Base-by-base conservation (phyloP, 2,113 vertebrate species). In the Nycticorax nycticorax region DNA sequence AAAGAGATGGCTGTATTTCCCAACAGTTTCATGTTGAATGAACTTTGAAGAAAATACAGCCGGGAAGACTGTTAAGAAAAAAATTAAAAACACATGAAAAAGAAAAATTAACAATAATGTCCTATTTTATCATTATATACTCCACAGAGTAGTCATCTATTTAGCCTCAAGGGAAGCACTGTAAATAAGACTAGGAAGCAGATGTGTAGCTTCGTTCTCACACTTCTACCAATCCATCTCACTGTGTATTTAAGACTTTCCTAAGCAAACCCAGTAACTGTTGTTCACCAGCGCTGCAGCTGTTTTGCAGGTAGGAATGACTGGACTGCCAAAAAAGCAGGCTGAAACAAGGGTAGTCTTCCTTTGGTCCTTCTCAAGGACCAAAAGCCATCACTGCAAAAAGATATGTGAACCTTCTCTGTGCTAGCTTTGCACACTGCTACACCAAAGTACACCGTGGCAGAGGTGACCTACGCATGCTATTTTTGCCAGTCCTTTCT, bases 1-100 rank as follows among this genome's bases (percentile, higher is more conserved):
- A 50, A 99, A 98, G 84, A 99, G 98, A 96, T 99, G 99, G 97
- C 99, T 99, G 94, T 99, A 99, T 52, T 98, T 56, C 59, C 97
- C 98, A 83, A 99, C 97, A 12, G 98, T 43, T 90, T 99, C 98
- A 96, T 99, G 99, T 5, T 95, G 98, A 86, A 99, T 98, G 96
- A 99, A 96, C 67, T 87, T 93, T 41, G 99, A 99, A 39, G 98
- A 98, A 97, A 99, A 99, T 74, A 99, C 97, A 82, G 96, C 98
- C 3, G 99, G 99, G 89, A 99, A 99, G 37, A 97, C 99, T 99
- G 96, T 79, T n/a, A 41, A 78, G 76, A 63, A 73, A 73, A 62
- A 57, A 85, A 84, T 85, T 56, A 74, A 87, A 66, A 68, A 85
- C 39, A 84, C 0, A 14, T 62, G 57, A 92, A 33, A 72, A 75